Evolutionary conservation across 1,140 invertebrate species (phyloP), one percentile per base, ranked within the genome.

Genomic region (Araneus ventricosus): DNA sequence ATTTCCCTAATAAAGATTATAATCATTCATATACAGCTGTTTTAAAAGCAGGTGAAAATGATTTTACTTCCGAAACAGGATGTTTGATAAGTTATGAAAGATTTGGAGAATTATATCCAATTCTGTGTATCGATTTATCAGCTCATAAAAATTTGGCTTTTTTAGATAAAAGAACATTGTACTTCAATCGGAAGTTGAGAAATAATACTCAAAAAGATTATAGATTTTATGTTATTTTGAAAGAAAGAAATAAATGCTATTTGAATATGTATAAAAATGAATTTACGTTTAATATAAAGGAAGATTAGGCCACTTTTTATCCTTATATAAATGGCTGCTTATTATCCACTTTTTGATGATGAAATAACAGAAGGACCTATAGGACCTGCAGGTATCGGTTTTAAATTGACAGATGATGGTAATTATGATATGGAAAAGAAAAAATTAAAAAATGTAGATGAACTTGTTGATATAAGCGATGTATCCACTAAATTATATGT

Each of bases 381-480:
- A 8, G 75, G 30, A 17, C 10, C 45, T n/a, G 45, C 75, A 8
- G 70, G 88, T 82, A 63, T 59, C 20, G 30, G 88, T n/a, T 90
- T 90, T 61, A 82, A 80, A 41, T 39, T 90, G 24, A 90, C 52
- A 61, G 22, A 90, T 82, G 52, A 90, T 59, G 70, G 70, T 37
- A 20, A 82, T 61, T 82, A 82, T 82, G 88, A 90, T 39, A 90
- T 82, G 30, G 52, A 82, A 82, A 82, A 80, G 8, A 90, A 82
- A 61, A 37, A 1, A 20, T 79, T n/a, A 2, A 59, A 34, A 52
- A 82, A 89, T 57, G 4, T 79, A 45, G 14, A 67, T 0, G 0
- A 45, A 52, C n/a, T 17, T 17, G 2, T 27, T 8, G 7, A 27
- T 2, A 17, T 8, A n/a, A 22, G 2, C 8, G 27, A 88, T 24